Evolutionary conservation across 2,888 invertebrate genomes (phyloP), one percentile per base, ranked within the genome.

Genomic region (Linnaemya tessellans): DNA sequence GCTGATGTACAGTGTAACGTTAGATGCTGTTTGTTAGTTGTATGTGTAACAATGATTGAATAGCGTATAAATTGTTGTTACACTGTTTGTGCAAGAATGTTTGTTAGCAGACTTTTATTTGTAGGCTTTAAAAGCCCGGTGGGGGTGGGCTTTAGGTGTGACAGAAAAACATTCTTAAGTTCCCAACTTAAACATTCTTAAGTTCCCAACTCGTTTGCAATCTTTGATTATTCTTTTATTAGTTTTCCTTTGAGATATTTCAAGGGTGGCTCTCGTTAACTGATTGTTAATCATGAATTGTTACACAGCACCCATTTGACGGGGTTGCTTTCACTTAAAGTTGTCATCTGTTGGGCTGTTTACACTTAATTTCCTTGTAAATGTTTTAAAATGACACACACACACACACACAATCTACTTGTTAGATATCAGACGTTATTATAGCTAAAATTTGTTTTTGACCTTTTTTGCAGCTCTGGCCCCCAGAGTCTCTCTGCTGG

Each of bases 271-370:
- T 25, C 9, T 41, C 11, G 20, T 46, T 58, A 18, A 9, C 4
- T 54, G 41, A 43, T 41, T 13, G 18, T 78, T 41, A 22, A 58
- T 68, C 22, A 25, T 25, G 64, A 54, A 54, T 78, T 68, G 30
- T 68, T 15, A 9, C 2, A 49, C 41, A 64, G 30, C 41, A 38
- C 3, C 64, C 65, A 22, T 20, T 8, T 67, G 35, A 13, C 30
- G 4, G 30, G 43, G 62, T 0, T 46, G 62, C 25, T 68, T 11
- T 22, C 11, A 1, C 73, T 73, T 54, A 15, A 54, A 80, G 58
- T 56, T 80, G 67, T 84, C 77, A 80, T 84, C 51, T 80, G 84
- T 65, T 67, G 75, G 80, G 60, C 49, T 49, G 67, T 67, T 80
- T 35, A n/a, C 38, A 5, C 38, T 65, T 35, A 65, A 49, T 58